A percentile compares a stretch with the other conserved stretches of the same genome.
These are phyloP conservation scores for Anthrax anthrax DNA, from an alignment of 2,888 invertebrate species.

Conservation along the genomic window DNA sequence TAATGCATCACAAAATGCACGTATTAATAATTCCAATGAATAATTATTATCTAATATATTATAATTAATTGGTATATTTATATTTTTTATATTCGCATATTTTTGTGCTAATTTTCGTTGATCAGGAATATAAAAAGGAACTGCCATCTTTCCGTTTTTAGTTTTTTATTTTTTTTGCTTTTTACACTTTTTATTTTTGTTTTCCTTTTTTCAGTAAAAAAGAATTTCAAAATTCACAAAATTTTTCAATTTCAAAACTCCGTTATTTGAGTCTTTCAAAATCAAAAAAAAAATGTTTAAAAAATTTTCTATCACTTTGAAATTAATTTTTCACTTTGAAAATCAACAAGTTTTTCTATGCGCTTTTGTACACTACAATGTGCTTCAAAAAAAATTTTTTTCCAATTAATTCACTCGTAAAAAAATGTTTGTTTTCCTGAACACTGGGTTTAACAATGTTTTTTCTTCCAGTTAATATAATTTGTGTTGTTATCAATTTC, in stretches of 20 bases:
- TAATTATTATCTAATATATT: conserved; percentile 5
- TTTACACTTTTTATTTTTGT: background rate
- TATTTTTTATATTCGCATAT: conserved; percentile 3
- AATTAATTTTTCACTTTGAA: too few species aligned
- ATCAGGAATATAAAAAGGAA: conserved; percentile 12
- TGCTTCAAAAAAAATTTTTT: too few species aligned
- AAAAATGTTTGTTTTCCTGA: too few species aligned
- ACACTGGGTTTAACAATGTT: too few species aligned
- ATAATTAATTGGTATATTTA: conserved; percentile 8
- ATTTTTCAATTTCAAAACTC: too few species aligned
- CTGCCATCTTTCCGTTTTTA: conserved; percentile 6
- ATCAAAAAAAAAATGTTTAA: too few species aligned
- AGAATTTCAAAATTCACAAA: background rate
- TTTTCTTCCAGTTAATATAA: too few species aligned
- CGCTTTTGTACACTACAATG: background rate
- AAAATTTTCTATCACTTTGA: background rate
- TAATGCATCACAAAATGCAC: conserved; percentile 11
- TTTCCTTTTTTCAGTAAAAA: background rate
- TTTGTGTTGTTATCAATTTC: conserved; percentile 6
- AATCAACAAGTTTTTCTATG: background rate
- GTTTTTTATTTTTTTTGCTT: background rate
- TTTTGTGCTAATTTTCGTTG: conserved; percentile 7
- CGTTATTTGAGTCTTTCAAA: too few species aligned
- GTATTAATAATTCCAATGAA: conserved; percentile 10
- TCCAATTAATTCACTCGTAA: too few species aligned